Evolutionary conservation across 2,113 vertebrate species (phyloP), one percentile per base, ranked within the genome.

Genomic region (Lonchura striata): DNA sequence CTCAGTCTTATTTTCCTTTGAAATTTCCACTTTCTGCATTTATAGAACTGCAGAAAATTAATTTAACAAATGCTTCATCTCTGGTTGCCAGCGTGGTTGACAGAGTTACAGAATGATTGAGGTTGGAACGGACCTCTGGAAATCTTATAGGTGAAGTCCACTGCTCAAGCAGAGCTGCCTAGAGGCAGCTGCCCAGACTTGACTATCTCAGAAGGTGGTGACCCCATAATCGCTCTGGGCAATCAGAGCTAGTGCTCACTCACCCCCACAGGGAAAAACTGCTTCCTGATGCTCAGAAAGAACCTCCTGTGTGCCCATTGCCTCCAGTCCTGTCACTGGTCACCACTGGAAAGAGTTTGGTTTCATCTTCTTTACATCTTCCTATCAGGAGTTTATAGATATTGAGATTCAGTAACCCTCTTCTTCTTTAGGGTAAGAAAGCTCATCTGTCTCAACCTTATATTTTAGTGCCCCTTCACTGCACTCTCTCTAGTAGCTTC

Each of bases 61-160:
- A 44, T 8, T 57, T 10, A 71, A 30, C 4, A 66, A 25, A 44
- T 47, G 5, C 7, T 56, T 79, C 80, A 10, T 63, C 33, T 77
- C 53, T 66, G 41, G 4, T 53, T 75, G 33, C 60, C 30, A 28
- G 13, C 54, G 44, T 60, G 22, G 12, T 60, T 86, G n/a, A 46
- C 9, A 66, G 33, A 49, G 30, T 31, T 47, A 54, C 17, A 61
- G n/a, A 35, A 54, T 31, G 17, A 41, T 7, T 68, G 24, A 59
- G 46, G 27, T 9, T 78, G 37, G 39, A 82, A 59, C 0, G 0
- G 60, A 28, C 13, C 5, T 53, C n/a, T 2, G 3, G 41, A 60
- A 33, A 25, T 78, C 21, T 13, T n/a, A 18, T 17, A 19, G 21
- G 47, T 31, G 11, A 82, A 10, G 4, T 24, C 27, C n/a, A 4